Evolutionary conservation across 2,113 vertebrate genomes (phyloP).

Genomic region (Speoplatyrhinus poulsoni): DNA sequence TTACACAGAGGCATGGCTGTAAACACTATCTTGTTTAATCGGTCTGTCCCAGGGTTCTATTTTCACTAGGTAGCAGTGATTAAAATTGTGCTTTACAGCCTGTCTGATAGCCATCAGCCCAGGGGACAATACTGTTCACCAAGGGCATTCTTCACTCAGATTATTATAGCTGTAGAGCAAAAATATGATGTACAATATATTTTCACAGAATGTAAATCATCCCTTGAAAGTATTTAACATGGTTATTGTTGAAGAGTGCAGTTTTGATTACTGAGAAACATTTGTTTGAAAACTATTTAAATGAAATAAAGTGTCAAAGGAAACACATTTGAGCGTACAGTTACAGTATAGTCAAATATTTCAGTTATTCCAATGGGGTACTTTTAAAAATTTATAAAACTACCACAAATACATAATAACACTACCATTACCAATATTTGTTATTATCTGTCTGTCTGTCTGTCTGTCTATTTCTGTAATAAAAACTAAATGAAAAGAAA

Average conservation of each 20-base stretch:
- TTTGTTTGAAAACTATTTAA: too few species aligned
- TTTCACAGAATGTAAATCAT: background rate
- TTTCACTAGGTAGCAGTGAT: background rate
- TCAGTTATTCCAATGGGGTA: too few species aligned
- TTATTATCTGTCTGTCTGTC: too few species aligned
- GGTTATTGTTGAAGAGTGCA: constrained; percentile 17
- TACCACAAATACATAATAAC: too few species aligned
- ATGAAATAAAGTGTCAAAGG: too few species aligned
- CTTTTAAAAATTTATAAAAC: too few species aligned
- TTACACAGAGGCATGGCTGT: constrained; percentile 22
- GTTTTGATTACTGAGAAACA: too few species aligned
- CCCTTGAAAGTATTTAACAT: constrained; percentile 24
- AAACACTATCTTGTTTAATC: constrained; percentile 39
- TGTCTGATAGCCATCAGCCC: constrained; percentile 12
- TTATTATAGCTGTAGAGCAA: constrained; percentile 42
- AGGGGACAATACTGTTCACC: constrained; percentile 17
- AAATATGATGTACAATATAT: constrained; percentile 19
- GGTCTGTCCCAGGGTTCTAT: constrained; percentile 22
- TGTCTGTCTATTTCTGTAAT: too few species aligned
- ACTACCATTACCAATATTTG: too few species aligned
- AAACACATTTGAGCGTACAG: too few species aligned
- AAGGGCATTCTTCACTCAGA: constrained; percentile 28
- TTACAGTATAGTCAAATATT: too few species aligned
- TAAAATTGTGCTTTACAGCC: constrained; percentile 28
- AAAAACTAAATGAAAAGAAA: too few species aligned